A percentile compares a stretch with the other conserved stretches of the same genome.
Conservation (phyloP, 2,797 vertebrate genomes). For the Darevskia mixta region DNA sequence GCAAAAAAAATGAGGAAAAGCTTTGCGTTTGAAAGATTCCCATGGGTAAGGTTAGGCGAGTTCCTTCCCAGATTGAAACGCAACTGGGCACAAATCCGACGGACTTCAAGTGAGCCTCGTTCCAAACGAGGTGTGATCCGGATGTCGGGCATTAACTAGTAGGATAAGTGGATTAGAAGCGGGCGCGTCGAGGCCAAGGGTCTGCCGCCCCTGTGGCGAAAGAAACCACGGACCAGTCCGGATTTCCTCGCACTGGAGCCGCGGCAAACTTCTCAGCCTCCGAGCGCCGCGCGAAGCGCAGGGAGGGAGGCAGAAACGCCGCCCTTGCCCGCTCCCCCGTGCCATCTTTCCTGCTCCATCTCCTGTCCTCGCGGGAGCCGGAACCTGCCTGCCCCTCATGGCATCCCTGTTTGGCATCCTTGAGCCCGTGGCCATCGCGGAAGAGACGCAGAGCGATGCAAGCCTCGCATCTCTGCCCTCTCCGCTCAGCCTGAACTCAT, state of each 20-base stretch:
- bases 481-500: not conserved
- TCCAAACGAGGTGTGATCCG: no score
- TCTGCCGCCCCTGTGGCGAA: not conserved
- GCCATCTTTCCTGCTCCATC: not conserved
- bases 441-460: not conserved
- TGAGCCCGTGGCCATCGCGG: not conserved
- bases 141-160: not conserved
- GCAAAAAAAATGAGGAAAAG: not conserved
- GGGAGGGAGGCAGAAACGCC: not conserved
- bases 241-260: no score
- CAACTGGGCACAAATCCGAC: not conserved
- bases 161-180: not conserved
- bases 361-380: not conserved
- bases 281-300: accelerated
- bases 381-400: not conserved
- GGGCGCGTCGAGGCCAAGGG: not conserved
- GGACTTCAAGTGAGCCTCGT: no score
- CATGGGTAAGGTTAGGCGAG: no score
- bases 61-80: not conserved
- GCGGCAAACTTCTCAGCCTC: not conserved
- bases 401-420: not conserved
- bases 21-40: not conserved
- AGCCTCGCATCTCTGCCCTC: not conserved
- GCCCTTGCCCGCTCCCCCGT: not conserved
- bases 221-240: no score